phyloP scores from a whole-genome alignment of 2,797 vertebrate genomes.

The Melanotaenia nigrans region DNA sequence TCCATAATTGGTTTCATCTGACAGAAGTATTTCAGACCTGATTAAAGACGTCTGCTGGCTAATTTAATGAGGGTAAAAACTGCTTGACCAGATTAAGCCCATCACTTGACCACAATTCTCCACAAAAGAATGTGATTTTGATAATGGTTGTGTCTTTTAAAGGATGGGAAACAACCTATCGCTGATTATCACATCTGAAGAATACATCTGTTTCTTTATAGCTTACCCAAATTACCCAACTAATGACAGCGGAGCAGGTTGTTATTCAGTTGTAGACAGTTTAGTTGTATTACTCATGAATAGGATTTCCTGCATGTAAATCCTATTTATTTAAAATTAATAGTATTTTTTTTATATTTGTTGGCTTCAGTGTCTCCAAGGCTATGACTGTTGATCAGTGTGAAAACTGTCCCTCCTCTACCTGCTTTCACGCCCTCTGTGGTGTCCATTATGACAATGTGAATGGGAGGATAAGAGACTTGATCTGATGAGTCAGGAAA shows the following conservation, averaged over 20 bases:
- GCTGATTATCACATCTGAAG: not conserved
- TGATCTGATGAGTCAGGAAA: constrained; percentile 67
- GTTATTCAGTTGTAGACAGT: not conserved
- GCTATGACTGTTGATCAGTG: not conserved
- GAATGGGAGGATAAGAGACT: constrained; percentile 37
- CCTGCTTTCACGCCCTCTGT: constrained; percentile 37
- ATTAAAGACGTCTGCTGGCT: constrained; percentile 30
- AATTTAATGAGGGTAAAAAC: constrained; percentile 27
- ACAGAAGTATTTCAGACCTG: constrained; percentile 25
- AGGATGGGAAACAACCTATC: not conserved
- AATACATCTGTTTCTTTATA: not conserved
- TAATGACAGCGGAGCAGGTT: not conserved
- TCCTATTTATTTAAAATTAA: constrained; percentile 5
- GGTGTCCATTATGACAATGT: constrained; percentile 4
- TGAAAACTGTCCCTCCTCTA: constrained; percentile 27
- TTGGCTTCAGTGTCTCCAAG: not conserved
- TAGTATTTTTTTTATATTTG: not conserved
- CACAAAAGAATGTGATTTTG: not conserved
- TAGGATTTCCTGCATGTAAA: constrained; percentile 5
- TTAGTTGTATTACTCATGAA: not conserved
- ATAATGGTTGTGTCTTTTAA: not conserved
- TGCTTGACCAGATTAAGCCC: not conserved
- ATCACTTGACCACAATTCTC: constrained; percentile 22
- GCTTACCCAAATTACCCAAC: not conserved
- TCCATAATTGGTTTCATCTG: constrained; percentile 37